Evolutionary conservation across 2,113 vertebrate species (phyloP).

Genomic region (Turdus rufiventris): DNA sequence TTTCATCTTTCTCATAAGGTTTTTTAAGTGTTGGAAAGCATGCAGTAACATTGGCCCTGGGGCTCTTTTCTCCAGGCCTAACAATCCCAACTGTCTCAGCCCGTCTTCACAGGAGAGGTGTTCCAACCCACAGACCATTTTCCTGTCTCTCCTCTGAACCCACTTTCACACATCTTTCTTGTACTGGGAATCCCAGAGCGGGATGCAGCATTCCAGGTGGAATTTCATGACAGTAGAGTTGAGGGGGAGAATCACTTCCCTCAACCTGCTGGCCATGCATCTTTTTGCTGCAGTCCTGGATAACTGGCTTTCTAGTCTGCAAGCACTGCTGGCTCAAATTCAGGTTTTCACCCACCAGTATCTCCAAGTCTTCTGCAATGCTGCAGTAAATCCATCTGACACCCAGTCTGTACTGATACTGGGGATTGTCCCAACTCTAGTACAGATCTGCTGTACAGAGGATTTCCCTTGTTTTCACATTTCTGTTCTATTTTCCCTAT

Average conservation of each 20-base stretch:
- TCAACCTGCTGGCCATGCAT: not conserved
- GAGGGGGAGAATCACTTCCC: not conserved
- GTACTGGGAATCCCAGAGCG: not conserved
- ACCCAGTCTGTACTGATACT: not conserved
- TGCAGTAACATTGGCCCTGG: not conserved
- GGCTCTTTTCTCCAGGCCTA: not conserved
- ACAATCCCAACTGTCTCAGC: not conserved
- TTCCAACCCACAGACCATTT: not conserved
- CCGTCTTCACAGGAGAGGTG: not conserved
- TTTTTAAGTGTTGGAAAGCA: not conserved
- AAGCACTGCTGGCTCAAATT: not conserved
- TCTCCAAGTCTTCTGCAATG: not conserved
- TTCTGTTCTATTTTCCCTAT: not conserved
- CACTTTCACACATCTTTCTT: not conserved
- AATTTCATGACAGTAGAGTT: not conserved
- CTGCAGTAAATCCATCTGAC: not conserved
- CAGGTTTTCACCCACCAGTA: not conserved
- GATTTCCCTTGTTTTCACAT: not conserved
- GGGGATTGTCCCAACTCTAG: not conserved
- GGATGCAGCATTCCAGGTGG: not conserved
- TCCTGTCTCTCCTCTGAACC: not conserved
- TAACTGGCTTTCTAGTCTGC: not conserved
- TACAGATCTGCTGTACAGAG: not conserved
- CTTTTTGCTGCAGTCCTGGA: no score
- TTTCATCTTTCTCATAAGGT: not conserved